Evolutionary conservation across 1,140 invertebrate genomes (phyloP).

Genomic region (Laupala kohalensis): DNA sequence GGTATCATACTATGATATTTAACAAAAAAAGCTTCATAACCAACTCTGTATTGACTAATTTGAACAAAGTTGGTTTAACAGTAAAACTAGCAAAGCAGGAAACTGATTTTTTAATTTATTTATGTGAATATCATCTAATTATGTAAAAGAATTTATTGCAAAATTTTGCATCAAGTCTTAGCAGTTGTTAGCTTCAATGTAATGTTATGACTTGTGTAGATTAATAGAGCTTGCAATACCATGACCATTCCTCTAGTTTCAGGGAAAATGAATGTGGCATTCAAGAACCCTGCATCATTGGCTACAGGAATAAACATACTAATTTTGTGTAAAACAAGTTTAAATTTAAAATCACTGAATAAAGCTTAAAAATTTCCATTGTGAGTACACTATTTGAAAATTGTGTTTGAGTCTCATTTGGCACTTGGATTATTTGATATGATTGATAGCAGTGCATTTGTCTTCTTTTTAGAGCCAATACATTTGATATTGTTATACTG

Average conservation of each 20-base stretch:
- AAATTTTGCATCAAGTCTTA: constrained; percentile 13
- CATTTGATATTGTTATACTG: background rate
- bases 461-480: background rate
- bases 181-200: constrained; percentile 11
- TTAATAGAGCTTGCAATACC: constrained; percentile 6
- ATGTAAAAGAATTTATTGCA: constrained; percentile 10
- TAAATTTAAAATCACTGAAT: background rate
- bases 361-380: constrained; percentile 2
- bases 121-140: constrained; percentile 10
- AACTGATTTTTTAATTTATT: constrained; percentile 7
- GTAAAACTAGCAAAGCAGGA: constrained; percentile 1
- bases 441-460: background rate
- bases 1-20: constrained; percentile 9
- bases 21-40: constrained; percentile 11
- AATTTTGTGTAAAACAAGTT: constrained; percentile 7
- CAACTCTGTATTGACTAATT: constrained; percentile 12
- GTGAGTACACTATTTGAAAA: background rate
- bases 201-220: constrained; percentile 12
- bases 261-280: background rate
- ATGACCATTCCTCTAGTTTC: constrained; percentile 2
- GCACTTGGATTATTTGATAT: background rate
- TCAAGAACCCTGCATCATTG: background rate
- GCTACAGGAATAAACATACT: constrained; percentile 6
- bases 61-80: constrained; percentile 8
- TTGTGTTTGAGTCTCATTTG: background rate